Percentiles rank a stretch among this genome's conserved stretches.
Evolutionary conservation across 2,888 invertebrate species (phyloP).

Genomic region (Lasioglossum malachurum): DNA sequence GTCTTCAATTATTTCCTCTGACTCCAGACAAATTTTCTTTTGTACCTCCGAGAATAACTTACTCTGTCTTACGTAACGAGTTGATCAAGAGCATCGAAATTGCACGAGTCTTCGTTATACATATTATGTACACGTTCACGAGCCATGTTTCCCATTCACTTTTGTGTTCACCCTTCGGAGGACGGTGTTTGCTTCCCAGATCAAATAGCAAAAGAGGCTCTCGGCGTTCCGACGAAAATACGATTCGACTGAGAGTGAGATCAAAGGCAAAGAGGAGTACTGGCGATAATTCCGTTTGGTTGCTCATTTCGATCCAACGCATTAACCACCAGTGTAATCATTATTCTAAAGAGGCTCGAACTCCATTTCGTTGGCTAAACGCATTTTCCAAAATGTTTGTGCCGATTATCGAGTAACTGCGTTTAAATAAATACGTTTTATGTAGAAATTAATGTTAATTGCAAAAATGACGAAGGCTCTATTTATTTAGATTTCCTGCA

Average conservation of each 20-base stretch:
- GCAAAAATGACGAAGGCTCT: too few species aligned
- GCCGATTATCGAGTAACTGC: not conserved
- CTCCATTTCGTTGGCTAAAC: not conserved
- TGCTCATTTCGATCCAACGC: conserved; percentile 43
- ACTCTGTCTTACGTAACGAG: not conserved
- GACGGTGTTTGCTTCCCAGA: conserved; percentile 67
- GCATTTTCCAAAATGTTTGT: not conserved
- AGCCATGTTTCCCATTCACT: conserved; percentile 42
- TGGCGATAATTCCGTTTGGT: conserved; percentile 66
- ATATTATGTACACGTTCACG: conserved; percentile 42
- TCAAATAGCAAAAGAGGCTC: conserved; percentile 71
- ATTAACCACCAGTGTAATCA: conserved; percentile 29
- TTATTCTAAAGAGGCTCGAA: not conserved
- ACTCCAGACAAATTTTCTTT: not conserved
- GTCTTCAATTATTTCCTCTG: not conserved
- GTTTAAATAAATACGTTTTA: not conserved
- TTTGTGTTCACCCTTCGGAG: conserved; percentile 35
- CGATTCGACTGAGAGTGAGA: conserved; percentile 67
- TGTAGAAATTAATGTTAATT: too few species aligned
- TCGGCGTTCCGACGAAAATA: conserved; percentile 68
- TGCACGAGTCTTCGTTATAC: conserved; percentile 22
- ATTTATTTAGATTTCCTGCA: too few species aligned
- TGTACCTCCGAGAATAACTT: not conserved
- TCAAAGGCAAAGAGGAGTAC: conserved; percentile 71
- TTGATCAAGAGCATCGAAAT: not conserved